These are phyloP conservation scores for Horisme vitalbata DNA, from an alignment of 2,888 invertebrate species.

Conservation along the genomic window DNA sequence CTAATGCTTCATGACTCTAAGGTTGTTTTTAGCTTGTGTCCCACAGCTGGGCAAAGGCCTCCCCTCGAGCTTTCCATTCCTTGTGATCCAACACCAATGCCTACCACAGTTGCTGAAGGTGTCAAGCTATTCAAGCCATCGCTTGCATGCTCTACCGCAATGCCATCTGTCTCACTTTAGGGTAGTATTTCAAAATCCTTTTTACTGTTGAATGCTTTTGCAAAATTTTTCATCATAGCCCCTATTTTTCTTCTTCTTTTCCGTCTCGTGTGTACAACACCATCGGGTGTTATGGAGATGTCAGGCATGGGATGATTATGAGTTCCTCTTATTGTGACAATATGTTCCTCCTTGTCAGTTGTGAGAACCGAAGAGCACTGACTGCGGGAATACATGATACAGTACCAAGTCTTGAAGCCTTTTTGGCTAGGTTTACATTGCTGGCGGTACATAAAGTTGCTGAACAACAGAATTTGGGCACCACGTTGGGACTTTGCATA, in stretches of 20 bases:
- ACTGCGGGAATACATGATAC: conserved; percentile 44
- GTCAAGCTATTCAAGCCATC: no score
- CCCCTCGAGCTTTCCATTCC: no score
- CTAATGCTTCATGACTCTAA: no score
- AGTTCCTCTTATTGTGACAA: conserved; percentile 44
- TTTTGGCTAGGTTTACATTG: conserved; percentile 46
- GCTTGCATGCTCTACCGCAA: no score
- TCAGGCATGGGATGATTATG: conserved; percentile 48
- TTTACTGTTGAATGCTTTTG: background rate
- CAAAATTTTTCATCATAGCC: no score
- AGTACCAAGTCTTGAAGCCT: conserved; percentile 51
- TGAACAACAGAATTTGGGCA: conserved; percentile 45
- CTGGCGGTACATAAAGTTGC: conserved; percentile 42
- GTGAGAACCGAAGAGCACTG: conserved; percentile 46
- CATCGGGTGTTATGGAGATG: conserved; percentile 40
- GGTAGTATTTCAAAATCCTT: conserved; percentile 3
- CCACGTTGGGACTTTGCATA: conserved; percentile 47
- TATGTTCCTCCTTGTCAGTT: conserved; percentile 44
- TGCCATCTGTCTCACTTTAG: no score
- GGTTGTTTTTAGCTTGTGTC: no score
- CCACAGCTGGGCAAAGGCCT: no score
- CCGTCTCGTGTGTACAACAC: conserved; percentile 32
- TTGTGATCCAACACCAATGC: no score
- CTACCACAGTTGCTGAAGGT: no score
- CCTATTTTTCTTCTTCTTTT: conserved; percentile 15